Base-by-base conservation (phyloP, 2,888 invertebrate genomes). In the Bruchidius siliquastri region DNA sequence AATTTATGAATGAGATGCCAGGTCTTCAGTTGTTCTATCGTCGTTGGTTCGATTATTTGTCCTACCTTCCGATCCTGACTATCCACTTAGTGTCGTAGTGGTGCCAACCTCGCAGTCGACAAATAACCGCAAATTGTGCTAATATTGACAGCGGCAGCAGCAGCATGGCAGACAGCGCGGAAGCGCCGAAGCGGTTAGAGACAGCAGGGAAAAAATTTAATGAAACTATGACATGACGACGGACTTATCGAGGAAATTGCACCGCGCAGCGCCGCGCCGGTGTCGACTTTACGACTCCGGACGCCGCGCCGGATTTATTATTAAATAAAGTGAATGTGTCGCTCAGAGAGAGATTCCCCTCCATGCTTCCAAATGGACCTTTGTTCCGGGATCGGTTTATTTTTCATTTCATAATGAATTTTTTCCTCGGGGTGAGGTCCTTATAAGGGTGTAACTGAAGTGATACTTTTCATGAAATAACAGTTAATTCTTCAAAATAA, bases 21-120 rank as follows among this genome's bases (percentile, higher is more conserved):
- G n/a, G n/a, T n/a, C n/a, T n/a, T n/a, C n/a, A n/a, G n/a, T n/a
- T n/a, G n/a, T n/a, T n/a, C n/a, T n/a, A n/a, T n/a, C n/a, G n/a
- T n/a, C n/a, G n/a, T n/a, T n/a, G n/a, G n/a, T 49, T 49, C 49
- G 49, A 49, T 18, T 49, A 49, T 18, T 49, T 83, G 82, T 82
- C 81, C 79, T 78, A 79, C 79, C 76, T 80, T 77, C 81, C 10
- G 49, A 82, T 83, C 81, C 80, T 83, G 80, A 82, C 82, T 82
- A 83, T 84, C 83, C 81, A 83, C 82, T 84, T 82, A 73, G 77
- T 71, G 73, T 77, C 75, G 72, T 77, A 79, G 75, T 74, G 74
- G 75, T 75, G 72, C 75, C 75, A 70, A 76, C 74, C 71, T 73
- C 68, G 73, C 18, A 49, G 49, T 49, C 49, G 49, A 49, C 49